These are phyloP conservation scores for Phasia obesa DNA, from an alignment of 2,888 invertebrate genomes.

Conservation along the genomic window DNA sequence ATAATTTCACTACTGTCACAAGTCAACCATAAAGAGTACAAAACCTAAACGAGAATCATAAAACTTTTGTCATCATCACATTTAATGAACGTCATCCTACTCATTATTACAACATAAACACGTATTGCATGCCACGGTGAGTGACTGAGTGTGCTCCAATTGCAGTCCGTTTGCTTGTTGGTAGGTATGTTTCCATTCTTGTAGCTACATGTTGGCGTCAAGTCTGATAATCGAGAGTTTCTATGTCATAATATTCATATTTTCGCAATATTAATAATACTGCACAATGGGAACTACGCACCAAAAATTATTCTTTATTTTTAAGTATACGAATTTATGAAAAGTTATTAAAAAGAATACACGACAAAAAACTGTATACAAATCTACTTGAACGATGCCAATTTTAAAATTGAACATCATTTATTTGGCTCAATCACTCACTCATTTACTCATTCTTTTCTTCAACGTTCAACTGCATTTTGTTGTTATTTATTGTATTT, in stretches of 20 bases:
- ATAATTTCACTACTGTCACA: neutral
- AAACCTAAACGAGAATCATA: neutral
- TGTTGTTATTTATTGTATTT: neutral
- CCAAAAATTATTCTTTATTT: too few relatives aligned
- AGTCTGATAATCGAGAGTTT: slow-evolving; percentile 12
- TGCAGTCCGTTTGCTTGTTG: slow-evolving; percentile 12
- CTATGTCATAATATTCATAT: neutral
- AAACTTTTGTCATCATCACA: slow-evolving; percentile 23
- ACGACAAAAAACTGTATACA: too few relatives aligned
- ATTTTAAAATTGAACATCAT: slow-evolving; percentile 40
- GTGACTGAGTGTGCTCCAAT: slow-evolving; percentile 21
- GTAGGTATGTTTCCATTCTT: neutral
- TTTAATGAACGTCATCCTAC: slow-evolving; percentile 18
- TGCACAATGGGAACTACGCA: too few relatives aligned
- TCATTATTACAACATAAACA: slow-evolving; percentile 3
- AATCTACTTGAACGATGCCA: neutral
- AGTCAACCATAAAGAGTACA: neutral
- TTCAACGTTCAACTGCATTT: neutral
- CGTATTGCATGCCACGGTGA: neutral
- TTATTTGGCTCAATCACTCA: slow-evolving; percentile 32
- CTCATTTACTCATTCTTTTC: neutral
- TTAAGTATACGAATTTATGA: too few relatives aligned
- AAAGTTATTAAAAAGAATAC: too few relatives aligned
- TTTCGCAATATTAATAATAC: neutral
- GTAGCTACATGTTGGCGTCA: slow-evolving; percentile 25